A percentile compares a stretch with the other conserved stretches of the same genome.
Evolutionary conservation across 1,140 invertebrate species (phyloP).

Genomic region (Zaprionus vittiger): DNA sequence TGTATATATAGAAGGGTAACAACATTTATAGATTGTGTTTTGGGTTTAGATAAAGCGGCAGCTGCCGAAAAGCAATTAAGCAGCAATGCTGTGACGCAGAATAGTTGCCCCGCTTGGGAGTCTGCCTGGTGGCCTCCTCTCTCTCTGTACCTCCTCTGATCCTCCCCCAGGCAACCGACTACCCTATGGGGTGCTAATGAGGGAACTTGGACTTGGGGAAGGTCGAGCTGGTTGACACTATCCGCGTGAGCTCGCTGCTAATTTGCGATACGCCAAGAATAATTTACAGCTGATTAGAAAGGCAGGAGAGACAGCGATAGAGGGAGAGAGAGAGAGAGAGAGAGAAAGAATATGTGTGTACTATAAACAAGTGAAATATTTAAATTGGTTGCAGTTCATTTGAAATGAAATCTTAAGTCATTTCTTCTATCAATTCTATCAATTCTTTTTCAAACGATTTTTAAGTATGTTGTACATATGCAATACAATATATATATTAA

Average conservation of each 20-base stretch:
- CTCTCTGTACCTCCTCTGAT: no score
- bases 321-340: background rate
- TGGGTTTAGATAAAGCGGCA: constrained; percentile 4
- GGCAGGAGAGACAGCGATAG: background rate
- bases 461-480: background rate
- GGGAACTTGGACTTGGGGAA: constrained; percentile 11
- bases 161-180: background rate
- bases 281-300: constrained; percentile 6
- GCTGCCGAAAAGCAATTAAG: constrained; percentile 11
- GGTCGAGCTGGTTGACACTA: constrained; percentile 16
- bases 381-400: background rate
- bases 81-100: background rate
- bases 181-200: constrained; percentile 6
- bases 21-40: constrained; percentile 9
- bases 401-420: background rate
- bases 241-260: background rate
- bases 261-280: constrained; percentile 10
- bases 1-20: background rate
- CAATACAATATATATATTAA: background rate
- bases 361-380: background rate
- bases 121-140: background rate
- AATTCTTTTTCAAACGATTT: background rate
- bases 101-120: background rate
- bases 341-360: background rate
- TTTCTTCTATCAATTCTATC: background rate